Base-by-base conservation (phyloP, 2,113 vertebrate genomes). In the Scartelaos histophorus region DNA sequence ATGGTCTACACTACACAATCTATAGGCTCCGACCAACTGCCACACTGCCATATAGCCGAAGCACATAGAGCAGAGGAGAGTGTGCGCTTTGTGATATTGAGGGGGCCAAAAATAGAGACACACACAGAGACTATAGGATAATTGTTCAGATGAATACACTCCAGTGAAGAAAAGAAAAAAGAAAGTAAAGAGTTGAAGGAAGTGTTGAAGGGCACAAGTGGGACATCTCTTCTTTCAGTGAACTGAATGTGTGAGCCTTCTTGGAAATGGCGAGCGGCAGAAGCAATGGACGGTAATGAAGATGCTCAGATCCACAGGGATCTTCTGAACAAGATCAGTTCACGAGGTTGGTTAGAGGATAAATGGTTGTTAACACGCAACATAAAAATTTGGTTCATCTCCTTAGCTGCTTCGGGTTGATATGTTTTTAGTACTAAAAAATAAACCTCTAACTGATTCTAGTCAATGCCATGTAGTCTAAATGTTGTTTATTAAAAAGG, bases 51-150 rank as follows among this genome's bases (percentile, higher is more conserved):
- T 84, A 72, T 29, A 84, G 68, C 77, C 57, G 35, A 54, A 70
- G 57, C 12, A 53, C 13, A 68, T 75, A 54, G 64, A 74, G 62
- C 21, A 71, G 78, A 70, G 35, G 67, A 73, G 83, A 84, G 82
- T 62, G 68, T 21, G 19, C 38, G 38, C 78, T 90, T 72, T 82
- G 83, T 88, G 88, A 89, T 86, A 86, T 88, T 87, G 75, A 68
- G 81, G 66, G 67, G 83, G 67, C 82, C 88, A 88, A 88, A 91
- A 90, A 92, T 92, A 92, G 87, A 67, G 61, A 76, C 70, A 58
- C 73, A 82, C 82, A 75, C 75, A 29, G 4, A 29, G 29, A 75
- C 78, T n/a, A n/a, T 75, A 66, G 73, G 78, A 80, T 89, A 89
- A 91, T 90, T 93, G 88, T 92, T 91, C 87, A 78, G 83, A 79